Base-by-base conservation (phyloP, 2,113 vertebrate genomes). In the Anguilla japonica region DNA sequence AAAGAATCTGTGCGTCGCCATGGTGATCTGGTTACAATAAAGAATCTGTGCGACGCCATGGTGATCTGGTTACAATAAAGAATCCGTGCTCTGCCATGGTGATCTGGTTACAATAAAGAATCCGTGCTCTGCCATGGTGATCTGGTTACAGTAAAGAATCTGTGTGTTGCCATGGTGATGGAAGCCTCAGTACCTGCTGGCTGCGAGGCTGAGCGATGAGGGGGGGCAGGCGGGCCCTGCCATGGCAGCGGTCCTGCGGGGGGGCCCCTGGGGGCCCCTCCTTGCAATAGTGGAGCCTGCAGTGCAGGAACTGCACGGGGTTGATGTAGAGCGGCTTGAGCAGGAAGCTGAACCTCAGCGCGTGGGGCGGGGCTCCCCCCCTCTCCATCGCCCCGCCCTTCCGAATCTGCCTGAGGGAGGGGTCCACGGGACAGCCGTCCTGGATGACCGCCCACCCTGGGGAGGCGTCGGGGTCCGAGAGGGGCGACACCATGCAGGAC, bases 221-320 rank as follows among this genome's bases (percentile, higher is more conserved):
- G 18, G 92, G 90, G 80, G 94, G 95, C 22, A 96, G 89, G 4
- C 0, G 88, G 3, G 18, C 67, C 11, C 89, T 82, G 0, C 81
- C 75, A 5, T 39, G 50, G 88, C 95, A 95, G 78, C 41, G 39
- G 88, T 18, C 71, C 13, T 79, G 34, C 41, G 1, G 3, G 34
- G 53, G 22, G 18, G 57, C 86, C 75, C 22, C 85, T 84, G 14
- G 41, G 0, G 53, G 22, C 79, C 81, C 88, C 29, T 88, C 89
- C 16, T 29, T 40, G 56, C 95, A 97, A 79, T 96, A 85, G 0
- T 34, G 91, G 15, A 96, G 90, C 71, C 91, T 93, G 92, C 96
- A 96, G 92, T 97, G 96, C 80, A 97, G 92, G 83, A 96, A 96
- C 91, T 96, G 96, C 43, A 96, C 87, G 9, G 96, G 94, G 87